Evolutionary conservation across 2,113 vertebrate species (phyloP).

Genomic region (Balaeniceps rex): DNA sequence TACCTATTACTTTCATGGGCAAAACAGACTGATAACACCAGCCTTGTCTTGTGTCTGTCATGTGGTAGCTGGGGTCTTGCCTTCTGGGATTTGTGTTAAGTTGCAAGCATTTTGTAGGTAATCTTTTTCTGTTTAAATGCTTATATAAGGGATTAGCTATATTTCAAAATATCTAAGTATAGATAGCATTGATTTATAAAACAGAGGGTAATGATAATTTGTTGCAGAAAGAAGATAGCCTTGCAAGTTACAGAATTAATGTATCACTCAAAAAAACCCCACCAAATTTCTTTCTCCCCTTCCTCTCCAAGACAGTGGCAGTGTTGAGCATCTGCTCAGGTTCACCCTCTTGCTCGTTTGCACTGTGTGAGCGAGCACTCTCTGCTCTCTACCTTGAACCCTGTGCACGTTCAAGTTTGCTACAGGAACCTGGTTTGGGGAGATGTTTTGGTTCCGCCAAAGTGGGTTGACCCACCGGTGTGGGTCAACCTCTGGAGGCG

Average conservation of each 20-base stretch:
- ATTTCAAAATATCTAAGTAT: neutral
- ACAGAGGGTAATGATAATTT: neutral
- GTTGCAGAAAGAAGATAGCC: neutral
- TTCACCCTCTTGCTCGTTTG: neutral
- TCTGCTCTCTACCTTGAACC: neutral
- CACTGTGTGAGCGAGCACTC: neutral
- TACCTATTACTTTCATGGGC: neutral
- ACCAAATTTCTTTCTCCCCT: neutral
- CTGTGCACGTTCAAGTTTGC: neutral
- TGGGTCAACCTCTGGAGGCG: rapidly evolving
- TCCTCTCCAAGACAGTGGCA: neutral
- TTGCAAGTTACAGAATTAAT: neutral
- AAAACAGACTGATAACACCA: neutral
- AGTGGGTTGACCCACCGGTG: too few relatives aligned
- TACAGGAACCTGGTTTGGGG: neutral
- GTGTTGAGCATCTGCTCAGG: neutral
- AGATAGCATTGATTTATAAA: neutral
- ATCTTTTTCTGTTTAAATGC: neutral
- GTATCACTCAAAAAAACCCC: neutral
- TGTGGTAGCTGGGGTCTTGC: neutral
- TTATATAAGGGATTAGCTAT: neutral
- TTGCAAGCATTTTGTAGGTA: neutral
- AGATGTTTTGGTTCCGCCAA: neutral
- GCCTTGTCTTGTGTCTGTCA: neutral
- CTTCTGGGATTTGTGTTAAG: neutral